Conservation (phyloP, 2,113 vertebrate genomes). For the Greenwoodochromis staneri region DNA sequence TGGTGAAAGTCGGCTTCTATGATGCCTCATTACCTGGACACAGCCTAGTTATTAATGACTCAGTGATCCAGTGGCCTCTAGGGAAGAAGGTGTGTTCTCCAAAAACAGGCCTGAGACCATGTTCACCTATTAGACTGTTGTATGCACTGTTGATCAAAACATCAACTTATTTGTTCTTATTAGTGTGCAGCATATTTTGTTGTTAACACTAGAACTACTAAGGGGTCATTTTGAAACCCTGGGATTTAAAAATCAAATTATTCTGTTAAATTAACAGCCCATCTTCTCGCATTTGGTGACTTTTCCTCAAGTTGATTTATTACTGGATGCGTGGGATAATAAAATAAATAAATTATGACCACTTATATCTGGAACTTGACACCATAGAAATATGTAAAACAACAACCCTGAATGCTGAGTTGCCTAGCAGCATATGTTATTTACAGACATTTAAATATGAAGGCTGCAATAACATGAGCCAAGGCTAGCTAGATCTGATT, state of each 20-base stretch:
- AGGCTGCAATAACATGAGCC: background rate
- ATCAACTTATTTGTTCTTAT: background rate
- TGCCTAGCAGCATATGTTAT: background rate
- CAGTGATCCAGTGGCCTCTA: slow-evolving; percentile 58
- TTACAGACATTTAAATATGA: background rate
- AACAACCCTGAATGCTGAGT: background rate
- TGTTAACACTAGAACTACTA: background rate
- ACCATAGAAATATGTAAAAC: background rate
- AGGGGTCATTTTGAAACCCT: background rate
- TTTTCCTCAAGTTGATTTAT: background rate
- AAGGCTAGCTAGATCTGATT: background rate
- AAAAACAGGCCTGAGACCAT: slow-evolving; percentile 21
- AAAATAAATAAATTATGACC: background rate
- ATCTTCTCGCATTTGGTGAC: background rate
- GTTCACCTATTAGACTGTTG: slow-evolving; percentile 35
- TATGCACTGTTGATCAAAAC: slow-evolving; percentile 17
- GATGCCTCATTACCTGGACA: slow-evolving; percentile 51
- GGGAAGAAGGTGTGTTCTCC: slow-evolving; percentile 63
- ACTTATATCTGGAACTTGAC: background rate
- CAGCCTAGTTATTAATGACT: slow-evolving; percentile 57
- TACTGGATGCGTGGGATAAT: background rate
- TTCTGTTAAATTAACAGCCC: background rate
- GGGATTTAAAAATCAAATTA: background rate
- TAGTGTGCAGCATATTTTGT: background rate
- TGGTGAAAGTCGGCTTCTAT: slow-evolving; percentile 66